phyloP scores from a whole-genome alignment of 2,797 vertebrate species.

The Spinibarbus caldwelli region DNA sequence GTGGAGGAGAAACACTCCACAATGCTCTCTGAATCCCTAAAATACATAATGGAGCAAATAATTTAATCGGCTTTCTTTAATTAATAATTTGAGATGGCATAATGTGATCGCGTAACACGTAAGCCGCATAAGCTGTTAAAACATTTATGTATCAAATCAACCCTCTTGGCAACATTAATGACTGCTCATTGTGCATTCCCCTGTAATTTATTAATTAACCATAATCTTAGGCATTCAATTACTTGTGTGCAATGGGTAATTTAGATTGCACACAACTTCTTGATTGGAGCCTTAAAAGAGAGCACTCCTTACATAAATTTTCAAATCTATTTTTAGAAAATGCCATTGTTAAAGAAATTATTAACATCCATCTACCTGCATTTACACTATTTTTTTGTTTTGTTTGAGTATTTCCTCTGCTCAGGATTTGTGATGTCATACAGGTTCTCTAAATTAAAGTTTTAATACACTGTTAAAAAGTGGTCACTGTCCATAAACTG shows the following conservation, averaged over 20 bases:
- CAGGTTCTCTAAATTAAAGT: constrained; percentile 53
- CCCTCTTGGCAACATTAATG: constrained; percentile 74
- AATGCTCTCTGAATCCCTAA: constrained; percentile 87
- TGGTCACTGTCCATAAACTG: constrained; percentile 66
- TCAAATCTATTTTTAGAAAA: constrained; percentile 3
- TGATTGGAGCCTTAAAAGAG: constrained; percentile 51
- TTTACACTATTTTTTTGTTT: neutral
- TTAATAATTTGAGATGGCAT: constrained; percentile 89
- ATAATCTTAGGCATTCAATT: constrained; percentile 84
- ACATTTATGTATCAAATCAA: constrained; percentile 86
- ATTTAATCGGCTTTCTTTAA: constrained; percentile 99
- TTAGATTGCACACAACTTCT: constrained; percentile 68
- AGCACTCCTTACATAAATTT: constrained; percentile 13
- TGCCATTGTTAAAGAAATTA: neutral
- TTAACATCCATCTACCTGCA: neutral
- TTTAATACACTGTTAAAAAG: constrained; percentile 62
- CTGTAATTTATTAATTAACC: constrained; percentile 96
- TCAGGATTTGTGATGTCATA: constrained; percentile 37
- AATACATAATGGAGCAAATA: constrained; percentile 99
- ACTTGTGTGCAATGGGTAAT: constrained; percentile 78
- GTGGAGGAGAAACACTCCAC: constrained; percentile 80
- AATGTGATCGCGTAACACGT: constrained; percentile 69
- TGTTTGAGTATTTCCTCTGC: neutral
- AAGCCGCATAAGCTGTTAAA: constrained; percentile 80
- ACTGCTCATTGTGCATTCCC: constrained; percentile 78